Evolutionary conservation across 64 coral and sea anemone species (phyloP).

Genomic region (Pocillopora verrucosa): DNA sequence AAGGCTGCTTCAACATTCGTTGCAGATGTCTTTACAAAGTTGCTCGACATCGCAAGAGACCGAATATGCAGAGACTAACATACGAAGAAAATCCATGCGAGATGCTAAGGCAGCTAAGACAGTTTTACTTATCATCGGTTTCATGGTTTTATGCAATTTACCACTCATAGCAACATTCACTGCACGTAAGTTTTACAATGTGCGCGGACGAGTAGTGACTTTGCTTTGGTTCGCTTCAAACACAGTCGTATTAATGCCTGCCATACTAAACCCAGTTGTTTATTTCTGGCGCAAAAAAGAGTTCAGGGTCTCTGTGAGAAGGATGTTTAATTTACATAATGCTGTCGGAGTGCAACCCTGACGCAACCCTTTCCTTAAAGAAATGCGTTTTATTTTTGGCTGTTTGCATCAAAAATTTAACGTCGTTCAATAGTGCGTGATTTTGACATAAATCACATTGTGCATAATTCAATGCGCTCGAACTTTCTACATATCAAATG

Average conservation of each 20-base stretch:
- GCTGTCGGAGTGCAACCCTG: background rate
- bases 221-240: constrained; percentile 53
- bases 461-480: no score
- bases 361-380: background rate
- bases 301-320: constrained; percentile 18
- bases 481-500: no score
- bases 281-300: constrained; percentile 63
- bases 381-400: background rate
- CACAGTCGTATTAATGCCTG: constrained; percentile 22
- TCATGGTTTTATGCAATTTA: constrained; percentile 53
- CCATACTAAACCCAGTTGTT: constrained; percentile 40
- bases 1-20: background rate
- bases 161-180: constrained; percentile 47
- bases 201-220: constrained; percentile 41
- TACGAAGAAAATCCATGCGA: background rate
- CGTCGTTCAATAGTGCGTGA: no score
- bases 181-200: constrained; percentile 33
- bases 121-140: constrained; percentile 20
- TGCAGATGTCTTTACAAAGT: background rate
- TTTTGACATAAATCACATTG: no score
- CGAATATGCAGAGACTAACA: background rate
- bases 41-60: background rate
- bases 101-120: constrained; percentile 51
- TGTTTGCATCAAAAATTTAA: no score
- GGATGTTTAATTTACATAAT: constrained; percentile 9